These are phyloP conservation scores for Patiria miniata DNA, from an alignment of 35 echinoderm and acorn worm genomes.

Conservation along the genomic window DNA sequence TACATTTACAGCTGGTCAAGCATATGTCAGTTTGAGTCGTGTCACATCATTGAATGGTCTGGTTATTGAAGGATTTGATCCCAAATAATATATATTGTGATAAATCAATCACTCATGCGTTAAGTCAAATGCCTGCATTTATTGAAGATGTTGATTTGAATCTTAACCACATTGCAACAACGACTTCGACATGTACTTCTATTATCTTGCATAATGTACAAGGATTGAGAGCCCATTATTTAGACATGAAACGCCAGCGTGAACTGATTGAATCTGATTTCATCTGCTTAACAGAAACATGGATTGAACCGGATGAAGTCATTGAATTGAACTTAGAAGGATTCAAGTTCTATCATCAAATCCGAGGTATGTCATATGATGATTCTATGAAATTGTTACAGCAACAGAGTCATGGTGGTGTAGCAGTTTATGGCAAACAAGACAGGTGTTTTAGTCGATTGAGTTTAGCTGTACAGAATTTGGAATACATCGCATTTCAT, in stretches of 20 bases:
- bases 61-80: neutral
- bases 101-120: neutral
- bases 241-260: slow-evolving; percentile 2
- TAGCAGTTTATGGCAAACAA: neutral
- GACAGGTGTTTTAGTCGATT: neutral
- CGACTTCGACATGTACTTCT: neutral
- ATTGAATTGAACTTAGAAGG: neutral
- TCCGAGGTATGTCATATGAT: neutral
- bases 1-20: slow-evolving; percentile 40
- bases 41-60: slow-evolving; percentile 45
- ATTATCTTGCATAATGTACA: neutral
- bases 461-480: neutral
- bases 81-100: neutral
- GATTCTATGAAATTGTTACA: neutral
- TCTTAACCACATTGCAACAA: neutral
- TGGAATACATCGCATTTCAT: neutral
- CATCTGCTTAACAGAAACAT: slow-evolving; percentile 51
- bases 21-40: slow-evolving; percentile 49
- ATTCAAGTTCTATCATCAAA: neutral
- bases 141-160: too few relatives aligned
- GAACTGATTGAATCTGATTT: neutral
- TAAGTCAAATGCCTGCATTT: neutral
- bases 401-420: neutral
- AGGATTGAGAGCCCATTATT: neutral
- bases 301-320: neutral